Evolutionary conservation across 1,140 invertebrate species (phyloP).

Genomic region (Papilio aristodemus): DNA sequence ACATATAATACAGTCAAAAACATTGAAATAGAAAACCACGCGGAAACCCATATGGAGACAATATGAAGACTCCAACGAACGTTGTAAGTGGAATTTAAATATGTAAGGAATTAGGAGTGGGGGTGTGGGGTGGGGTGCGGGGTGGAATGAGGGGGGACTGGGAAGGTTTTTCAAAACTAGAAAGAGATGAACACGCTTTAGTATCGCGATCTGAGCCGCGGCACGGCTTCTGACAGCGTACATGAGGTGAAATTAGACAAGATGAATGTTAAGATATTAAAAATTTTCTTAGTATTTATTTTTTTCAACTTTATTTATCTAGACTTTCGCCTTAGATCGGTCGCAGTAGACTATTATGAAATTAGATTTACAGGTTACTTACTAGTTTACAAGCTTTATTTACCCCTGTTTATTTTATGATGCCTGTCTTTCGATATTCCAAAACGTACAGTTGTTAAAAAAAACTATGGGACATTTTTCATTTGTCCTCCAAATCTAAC

Average conservation of each 20-base stretch:
- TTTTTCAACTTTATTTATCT: too few species aligned
- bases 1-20: slow-evolving; percentile 9
- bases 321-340: too few species aligned
- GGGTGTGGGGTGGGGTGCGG: slow-evolving; percentile 40
- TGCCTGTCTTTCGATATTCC: too few species aligned
- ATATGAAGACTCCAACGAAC: slow-evolving; percentile 67
- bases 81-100: slow-evolving; percentile 78
- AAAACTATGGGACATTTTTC: too few species aligned
- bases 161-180: slow-evolving; percentile 75
- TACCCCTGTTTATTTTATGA: too few species aligned
- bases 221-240: slow-evolving; percentile 37
- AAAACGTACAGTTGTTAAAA: too few species aligned
- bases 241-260: slow-evolving; percentile 45
- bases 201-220: slow-evolving; percentile 72
- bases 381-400: too few species aligned
- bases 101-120: slow-evolving; percentile 78
- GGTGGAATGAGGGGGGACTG: slow-evolving; percentile 37
- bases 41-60: slow-evolving; percentile 70
- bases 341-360: too few species aligned
- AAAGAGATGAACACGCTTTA: slow-evolving; percentile 79
- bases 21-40: slow-evolving; percentile 51
- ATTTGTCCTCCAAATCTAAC: too few species aligned
- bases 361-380: too few species aligned
- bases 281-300: neutral
- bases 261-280: slow-evolving; percentile 56